These are phyloP conservation scores for Porites lutea DNA, from an alignment of 64 coral and sea anemone species.

Conservation along the genomic window DNA sequence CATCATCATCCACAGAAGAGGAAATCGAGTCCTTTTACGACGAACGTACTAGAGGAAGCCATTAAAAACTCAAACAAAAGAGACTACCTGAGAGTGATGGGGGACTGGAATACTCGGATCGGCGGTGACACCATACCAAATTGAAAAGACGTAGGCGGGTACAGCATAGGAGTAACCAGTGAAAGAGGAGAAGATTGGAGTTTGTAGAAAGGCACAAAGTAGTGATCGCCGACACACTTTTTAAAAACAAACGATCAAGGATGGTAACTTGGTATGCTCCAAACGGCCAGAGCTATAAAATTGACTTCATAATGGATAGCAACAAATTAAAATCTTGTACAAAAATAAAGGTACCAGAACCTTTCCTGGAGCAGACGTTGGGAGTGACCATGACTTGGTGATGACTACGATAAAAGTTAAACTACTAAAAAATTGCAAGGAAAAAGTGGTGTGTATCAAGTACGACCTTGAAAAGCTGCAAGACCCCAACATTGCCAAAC, in stretches of 20 bases:
- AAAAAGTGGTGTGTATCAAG: not conserved
- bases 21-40: not conserved
- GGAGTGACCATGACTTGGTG: slow-evolving; percentile 22
- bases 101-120: not conserved
- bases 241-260: slow-evolving; percentile 16
- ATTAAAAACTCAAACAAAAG: not conserved
- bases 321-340: slow-evolving; percentile 25
- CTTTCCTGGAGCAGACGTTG: slow-evolving; percentile 24
- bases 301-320: slow-evolving; percentile 19
- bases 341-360: not conserved
- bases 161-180: not conserved
- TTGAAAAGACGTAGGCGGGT: not conserved
- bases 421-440: not conserved
- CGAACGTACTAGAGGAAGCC: not conserved
- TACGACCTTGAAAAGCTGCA: slow-evolving; percentile 13
- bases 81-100: not conserved
- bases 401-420: not conserved
- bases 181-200: slow-evolving; percentile 1
- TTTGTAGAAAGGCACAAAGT: slow-evolving; percentile 16
- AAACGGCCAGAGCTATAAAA: not conserved
- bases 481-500: not conserved
- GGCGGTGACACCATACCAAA: not conserved
- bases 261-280: slow-evolving; percentile 30
- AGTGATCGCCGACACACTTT: not conserved
- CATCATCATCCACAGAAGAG: not conserved